These are phyloP conservation scores for Pachypeltis micranthus DNA, from an alignment of 1,140 invertebrate species.

Conservation along the genomic window DNA sequence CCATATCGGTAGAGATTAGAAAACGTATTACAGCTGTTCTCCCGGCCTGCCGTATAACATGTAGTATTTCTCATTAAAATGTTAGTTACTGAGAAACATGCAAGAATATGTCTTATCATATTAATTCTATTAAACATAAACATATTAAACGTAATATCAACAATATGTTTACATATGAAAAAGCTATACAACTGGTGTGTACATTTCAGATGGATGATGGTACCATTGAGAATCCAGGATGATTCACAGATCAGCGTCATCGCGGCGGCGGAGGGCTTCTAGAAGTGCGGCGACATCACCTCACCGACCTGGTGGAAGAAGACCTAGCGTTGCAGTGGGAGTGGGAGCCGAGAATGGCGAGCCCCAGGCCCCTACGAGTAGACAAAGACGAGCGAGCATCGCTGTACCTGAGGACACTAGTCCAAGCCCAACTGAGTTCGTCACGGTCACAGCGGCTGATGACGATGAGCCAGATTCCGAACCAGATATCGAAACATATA, in stretches of 20 bases:
- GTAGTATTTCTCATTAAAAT: too few species aligned
- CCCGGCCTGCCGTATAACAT: too few species aligned
- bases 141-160: too few species aligned
- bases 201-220: slow-evolving; percentile 19
- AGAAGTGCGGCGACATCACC: slow-evolving; percentile 50
- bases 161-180: too few species aligned
- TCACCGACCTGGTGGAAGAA: slow-evolving; percentile 31
- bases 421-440: slow-evolving; percentile 18
- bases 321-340: slow-evolving; percentile 28
- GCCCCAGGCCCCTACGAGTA: slow-evolving; percentile 35
- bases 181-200: too few species aligned
- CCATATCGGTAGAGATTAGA: too few species aligned
- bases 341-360: slow-evolving; percentile 34
- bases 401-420: slow-evolving; percentile 29
- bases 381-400: slow-evolving; percentile 37
- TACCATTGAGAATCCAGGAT: slow-evolving; percentile 34
- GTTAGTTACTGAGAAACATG: too few species aligned
- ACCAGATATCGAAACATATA: slow-evolving; percentile 16
- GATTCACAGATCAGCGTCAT: slow-evolving; percentile 52
- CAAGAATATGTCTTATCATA: too few species aligned
- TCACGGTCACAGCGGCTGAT: slow-evolving; percentile 24
- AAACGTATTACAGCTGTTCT: too few species aligned
- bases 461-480: slow-evolving; percentile 22
- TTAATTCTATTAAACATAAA: too few species aligned
- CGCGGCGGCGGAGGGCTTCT: slow-evolving; percentile 49